These are phyloP conservation scores for Spatula versicolor DNA, from an alignment of 2,797 vertebrate species.

Conservation along the genomic window DNA sequence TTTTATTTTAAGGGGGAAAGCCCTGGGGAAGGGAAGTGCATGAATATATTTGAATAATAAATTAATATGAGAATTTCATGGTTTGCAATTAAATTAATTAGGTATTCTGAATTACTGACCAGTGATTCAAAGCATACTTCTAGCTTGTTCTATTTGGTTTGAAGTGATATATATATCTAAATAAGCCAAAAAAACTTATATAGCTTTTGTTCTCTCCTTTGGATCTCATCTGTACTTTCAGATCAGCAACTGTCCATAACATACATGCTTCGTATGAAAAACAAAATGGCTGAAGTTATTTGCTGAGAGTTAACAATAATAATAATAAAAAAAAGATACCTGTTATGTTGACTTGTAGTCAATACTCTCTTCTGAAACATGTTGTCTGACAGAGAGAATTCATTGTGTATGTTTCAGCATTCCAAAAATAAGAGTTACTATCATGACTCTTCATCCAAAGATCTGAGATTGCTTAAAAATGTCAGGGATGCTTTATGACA, in stretches of 20 bases:
- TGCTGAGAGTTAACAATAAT: not conserved
- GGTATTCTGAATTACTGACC: constrained; percentile 17
- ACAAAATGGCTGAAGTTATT: not conserved
- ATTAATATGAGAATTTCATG: constrained; percentile 44
- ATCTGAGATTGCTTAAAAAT: constrained; percentile 60
- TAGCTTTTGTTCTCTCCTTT: not conserved
- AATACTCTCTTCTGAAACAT: not conserved
- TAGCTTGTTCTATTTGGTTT: not conserved
- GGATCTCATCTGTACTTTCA: not conserved
- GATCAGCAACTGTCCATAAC: not conserved
- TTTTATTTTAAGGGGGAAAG: not conserved
- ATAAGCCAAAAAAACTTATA: not conserved
- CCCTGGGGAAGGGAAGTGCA: not conserved
- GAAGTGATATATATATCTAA: not conserved
- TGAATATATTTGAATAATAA: constrained; percentile 69
- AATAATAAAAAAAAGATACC: not conserved
- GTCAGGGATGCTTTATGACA: constrained; percentile 61
- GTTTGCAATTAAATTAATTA: constrained; percentile 59
- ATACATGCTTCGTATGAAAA: not conserved
- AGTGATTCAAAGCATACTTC: not conserved
- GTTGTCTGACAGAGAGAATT: constrained; percentile 35
- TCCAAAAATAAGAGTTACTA: constrained; percentile 38
- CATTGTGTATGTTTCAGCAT: constrained; percentile 21
- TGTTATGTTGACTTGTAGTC: not conserved
- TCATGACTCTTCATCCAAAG: constrained; percentile 12